Evolutionary conservation across 2,113 vertebrate genomes (phyloP), one percentile per base, ranked within the genome.

Genomic region (Hemibagrus wyckioides): DNA sequence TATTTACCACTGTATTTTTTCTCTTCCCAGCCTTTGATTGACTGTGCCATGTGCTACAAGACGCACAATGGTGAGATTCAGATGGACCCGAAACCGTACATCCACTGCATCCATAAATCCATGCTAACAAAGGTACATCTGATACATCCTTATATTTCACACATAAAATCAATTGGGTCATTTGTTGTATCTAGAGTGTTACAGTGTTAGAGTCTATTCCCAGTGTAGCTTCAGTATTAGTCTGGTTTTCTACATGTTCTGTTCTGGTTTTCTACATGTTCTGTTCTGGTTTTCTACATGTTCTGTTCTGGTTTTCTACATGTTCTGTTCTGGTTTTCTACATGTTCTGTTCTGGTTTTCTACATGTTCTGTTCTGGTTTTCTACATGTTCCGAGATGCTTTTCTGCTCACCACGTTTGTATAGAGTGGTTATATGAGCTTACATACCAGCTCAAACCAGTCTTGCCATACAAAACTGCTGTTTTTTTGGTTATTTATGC

Each of bases 1-100:
- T n/a, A n/a, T n/a, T n/a, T n/a, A n/a, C n/a, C n/a, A n/a, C n/a
- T n/a, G n/a, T n/a, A n/a, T n/a, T 77, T 80, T 36, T 54, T 54
- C 17, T 54, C 48, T 10, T 80, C 56, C 30, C 91, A 96, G 95
- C 94, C 95, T 6, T 73, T 94, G 84, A 94, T 96, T 0, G 95
- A 96, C 90, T 96, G 95, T 30, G 87, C 80, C 1, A 48, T 93
- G 65, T 96, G 95, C 80, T 96, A 95, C 89, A 96, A 94, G 89
- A 93, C 89, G 0, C 92, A 84, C 17, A 0, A 6, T 3, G 94
- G 88, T 19, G 76, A 85, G 9, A 93, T 95, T 6, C 94, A 94
- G 71, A 23, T 41, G 1, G 86, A 93, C 0, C 94, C 95, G 11
- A 92, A 89, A 83, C 94, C 95, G 0, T 96, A 94, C 9, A 36